Conservation (phyloP, 1,140 invertebrate species). For the Himalopsyche phryganea region DNA sequence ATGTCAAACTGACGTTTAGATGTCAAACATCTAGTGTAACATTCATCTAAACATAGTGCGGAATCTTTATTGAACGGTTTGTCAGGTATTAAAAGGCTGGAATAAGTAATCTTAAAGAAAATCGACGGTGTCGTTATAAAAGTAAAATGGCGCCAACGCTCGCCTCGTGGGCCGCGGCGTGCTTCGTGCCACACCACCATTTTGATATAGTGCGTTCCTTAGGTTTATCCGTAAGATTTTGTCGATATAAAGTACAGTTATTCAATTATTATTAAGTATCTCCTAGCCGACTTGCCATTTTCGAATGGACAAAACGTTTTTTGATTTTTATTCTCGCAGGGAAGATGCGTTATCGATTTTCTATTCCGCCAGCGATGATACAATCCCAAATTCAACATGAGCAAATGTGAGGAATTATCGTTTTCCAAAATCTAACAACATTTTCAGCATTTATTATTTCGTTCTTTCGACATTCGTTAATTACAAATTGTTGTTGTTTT, state of each 20-base stretch:
- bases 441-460: background rate
- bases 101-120: too few relatives aligned
- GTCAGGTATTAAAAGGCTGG: background rate
- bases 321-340: background rate
- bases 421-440: background rate
- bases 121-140: slow-evolving; percentile 29
- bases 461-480: background rate
- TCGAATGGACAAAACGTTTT: slow-evolving; percentile 4
- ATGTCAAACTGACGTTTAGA: slow-evolving; percentile 33
- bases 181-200: slow-evolving; percentile 16
- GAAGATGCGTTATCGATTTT: slow-evolving; percentile 22
- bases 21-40: slow-evolving; percentile 10
- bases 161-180: slow-evolving; percentile 30
- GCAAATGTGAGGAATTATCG: background rate
- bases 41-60: background rate
- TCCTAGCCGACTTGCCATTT: background rate
- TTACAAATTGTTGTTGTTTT: slow-evolving; percentile 28
- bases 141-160: slow-evolving; percentile 53
- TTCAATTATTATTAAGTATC: background rate
- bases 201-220: slow-evolving; percentile 6
- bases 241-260: background rate
- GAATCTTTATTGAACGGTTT: background rate
- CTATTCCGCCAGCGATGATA: background rate
- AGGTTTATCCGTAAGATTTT: background rate
- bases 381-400: background rate